These are phyloP conservation scores for Listrodromus nycthemerus DNA, from an alignment of 2,888 invertebrate genomes.

Conservation along the genomic window DNA sequence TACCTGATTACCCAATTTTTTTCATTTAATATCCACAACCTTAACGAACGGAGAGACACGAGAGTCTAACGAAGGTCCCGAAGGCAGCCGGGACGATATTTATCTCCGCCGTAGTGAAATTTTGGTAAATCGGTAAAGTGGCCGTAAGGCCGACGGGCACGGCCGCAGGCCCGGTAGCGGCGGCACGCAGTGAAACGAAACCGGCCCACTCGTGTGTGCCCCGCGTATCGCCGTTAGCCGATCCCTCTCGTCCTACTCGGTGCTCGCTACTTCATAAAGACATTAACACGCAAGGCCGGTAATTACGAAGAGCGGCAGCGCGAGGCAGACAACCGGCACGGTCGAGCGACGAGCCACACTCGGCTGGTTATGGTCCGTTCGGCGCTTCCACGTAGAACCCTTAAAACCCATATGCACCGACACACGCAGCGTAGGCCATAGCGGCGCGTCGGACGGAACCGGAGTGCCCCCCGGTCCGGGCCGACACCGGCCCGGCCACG, in stretches of 20 bases:
- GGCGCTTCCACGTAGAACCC: constrained; percentile 37
- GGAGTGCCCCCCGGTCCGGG: background rate
- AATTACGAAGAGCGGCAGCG: constrained; percentile 71
- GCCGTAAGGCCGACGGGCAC: constrained; percentile 16
- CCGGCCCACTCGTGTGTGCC: constrained; percentile 34
- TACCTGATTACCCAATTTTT: background rate
- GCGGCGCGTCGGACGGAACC: no score
- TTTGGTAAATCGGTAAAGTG: constrained; percentile 40
- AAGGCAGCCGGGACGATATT: constrained; percentile 6
- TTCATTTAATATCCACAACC: background rate
- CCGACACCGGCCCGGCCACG: constrained; percentile 24
- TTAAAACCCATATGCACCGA: constrained; percentile 40
- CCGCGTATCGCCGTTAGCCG: constrained; percentile 68
- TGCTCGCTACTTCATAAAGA: constrained; percentile 74
- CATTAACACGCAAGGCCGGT: constrained; percentile 78
- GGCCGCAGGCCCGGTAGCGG: constrained; percentile 35
- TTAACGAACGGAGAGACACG: background rate
- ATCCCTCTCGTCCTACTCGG: constrained; percentile 51
- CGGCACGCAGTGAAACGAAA: constrained; percentile 36
- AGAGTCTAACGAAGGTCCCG: constrained; percentile 4
- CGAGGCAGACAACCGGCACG: constrained; percentile 64
- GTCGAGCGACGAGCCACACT: constrained; percentile 45
- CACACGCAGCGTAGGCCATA: constrained; percentile 9
- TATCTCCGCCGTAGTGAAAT: constrained; percentile 42
- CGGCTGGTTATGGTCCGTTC: constrained; percentile 17